Conservation (phyloP, 2,888 invertebrate species). For the Dione vanillae region DNA sequence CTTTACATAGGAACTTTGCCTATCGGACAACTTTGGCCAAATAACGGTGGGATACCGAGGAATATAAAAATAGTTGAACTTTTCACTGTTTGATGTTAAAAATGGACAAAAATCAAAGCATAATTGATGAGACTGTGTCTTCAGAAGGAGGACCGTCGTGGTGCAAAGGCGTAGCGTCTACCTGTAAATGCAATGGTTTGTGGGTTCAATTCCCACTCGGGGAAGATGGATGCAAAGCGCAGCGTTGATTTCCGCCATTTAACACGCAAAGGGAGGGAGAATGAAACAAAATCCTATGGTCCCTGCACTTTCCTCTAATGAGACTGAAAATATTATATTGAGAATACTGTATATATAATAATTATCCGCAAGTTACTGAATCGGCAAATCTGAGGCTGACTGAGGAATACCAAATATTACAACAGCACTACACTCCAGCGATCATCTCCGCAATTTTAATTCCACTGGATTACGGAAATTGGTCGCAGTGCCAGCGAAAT, state of each 20-base stretch:
- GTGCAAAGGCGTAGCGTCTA: too few species aligned
- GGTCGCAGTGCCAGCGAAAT: constrained; percentile 52
- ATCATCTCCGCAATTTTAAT: constrained; percentile 52
- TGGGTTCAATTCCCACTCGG: too few species aligned
- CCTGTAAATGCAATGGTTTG: too few species aligned
- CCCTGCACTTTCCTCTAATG: too few species aligned
- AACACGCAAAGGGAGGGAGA: too few species aligned
- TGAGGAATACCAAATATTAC: constrained; percentile 8
- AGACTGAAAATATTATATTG: too few species aligned
- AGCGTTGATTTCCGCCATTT: background rate
- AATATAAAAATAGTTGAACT: constrained; percentile 16
- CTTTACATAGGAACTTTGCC: constrained; percentile 39
- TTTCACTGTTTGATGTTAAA: background rate
- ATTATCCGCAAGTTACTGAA: background rate
- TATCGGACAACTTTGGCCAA: constrained; percentile 30
- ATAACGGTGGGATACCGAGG: background rate
- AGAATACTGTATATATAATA: background rate
- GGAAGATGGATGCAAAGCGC: too few species aligned
- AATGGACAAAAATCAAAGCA: background rate
- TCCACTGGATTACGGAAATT: constrained; percentile 49
- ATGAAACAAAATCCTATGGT: too few species aligned
- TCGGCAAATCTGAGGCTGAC: background rate
- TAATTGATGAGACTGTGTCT: background rate
- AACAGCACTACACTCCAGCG: constrained; percentile 34
- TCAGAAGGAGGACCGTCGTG: too few species aligned